A percentile compares a stretch with the other conserved stretches of the same genome.
Evolutionary conservation across 2,888 invertebrate genomes (phyloP).

Genomic region (Pterostichus niger): DNA sequence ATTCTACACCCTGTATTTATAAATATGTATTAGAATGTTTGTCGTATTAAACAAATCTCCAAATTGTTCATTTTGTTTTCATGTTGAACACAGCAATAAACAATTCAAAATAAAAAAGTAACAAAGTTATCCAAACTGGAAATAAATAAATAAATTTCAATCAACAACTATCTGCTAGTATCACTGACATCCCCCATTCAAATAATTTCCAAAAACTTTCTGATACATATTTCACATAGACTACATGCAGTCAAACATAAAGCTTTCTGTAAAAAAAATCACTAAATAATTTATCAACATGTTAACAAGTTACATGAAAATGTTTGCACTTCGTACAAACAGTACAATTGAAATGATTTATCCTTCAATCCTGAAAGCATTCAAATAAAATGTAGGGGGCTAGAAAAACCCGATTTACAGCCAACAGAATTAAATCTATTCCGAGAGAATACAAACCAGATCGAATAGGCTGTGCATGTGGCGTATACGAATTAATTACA

Average conservation of each 20-base stretch:
- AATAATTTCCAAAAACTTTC: neutral
- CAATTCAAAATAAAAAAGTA: too few relatives aligned
- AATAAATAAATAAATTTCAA: neutral
- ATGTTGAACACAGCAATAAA: too few relatives aligned
- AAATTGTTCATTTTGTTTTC: too few relatives aligned
- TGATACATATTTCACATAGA: neutral
- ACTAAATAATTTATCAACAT: constrained; percentile 16
- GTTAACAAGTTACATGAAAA: neutral
- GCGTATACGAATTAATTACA: constrained; percentile 58
- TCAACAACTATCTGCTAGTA: neutral
- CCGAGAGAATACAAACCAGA: neutral
- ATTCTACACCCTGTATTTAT: too few relatives aligned
- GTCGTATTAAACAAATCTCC: too few relatives aligned
- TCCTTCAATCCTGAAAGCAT: neutral
- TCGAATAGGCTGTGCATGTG: constrained; percentile 32
- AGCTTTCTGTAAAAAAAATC: neutral
- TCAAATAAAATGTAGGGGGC: constrained; percentile 5
- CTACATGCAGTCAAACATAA: neutral
- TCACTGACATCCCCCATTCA: neutral
- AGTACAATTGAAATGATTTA: constrained; percentile 1
- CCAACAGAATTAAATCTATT: neutral
- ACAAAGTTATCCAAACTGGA: neutral
- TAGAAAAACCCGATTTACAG: constrained; percentile 7
- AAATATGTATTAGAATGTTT: too few relatives aligned
- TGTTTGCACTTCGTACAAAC: neutral